phyloP scores from a whole-genome alignment of 2,113 vertebrate species.

The Colistium nudipinnis region DNA sequence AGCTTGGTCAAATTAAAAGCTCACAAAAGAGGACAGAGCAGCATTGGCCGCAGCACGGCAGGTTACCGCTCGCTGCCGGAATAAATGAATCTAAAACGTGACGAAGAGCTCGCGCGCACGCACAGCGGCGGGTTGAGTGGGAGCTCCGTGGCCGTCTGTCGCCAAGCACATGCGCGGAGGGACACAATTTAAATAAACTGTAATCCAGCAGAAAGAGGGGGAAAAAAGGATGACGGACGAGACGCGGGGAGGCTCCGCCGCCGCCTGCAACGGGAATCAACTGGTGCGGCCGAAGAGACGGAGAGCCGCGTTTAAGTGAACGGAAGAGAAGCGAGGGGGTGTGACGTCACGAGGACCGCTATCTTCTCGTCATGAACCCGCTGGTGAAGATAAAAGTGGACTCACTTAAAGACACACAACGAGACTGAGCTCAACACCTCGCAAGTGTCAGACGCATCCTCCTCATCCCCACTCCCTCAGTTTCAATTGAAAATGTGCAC shows the following conservation, averaged over 20 bases:
- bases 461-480: background rate
- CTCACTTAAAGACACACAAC: slow-evolving; percentile 74
- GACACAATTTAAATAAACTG: too few relatives aligned
- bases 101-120: background rate
- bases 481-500: too few relatives aligned
- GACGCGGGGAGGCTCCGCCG: slow-evolving; percentile 29
- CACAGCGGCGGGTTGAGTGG: background rate
- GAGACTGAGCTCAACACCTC: background rate
- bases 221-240: slow-evolving; percentile 26
- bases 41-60: slow-evolving; percentile 26
- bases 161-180: slow-evolving; percentile 43
- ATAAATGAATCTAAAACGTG: slow-evolving; percentile 15
- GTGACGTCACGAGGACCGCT: slow-evolving; percentile 66
- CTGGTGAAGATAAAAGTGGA: slow-evolving; percentile 31
- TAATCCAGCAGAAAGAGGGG: slow-evolving; percentile 3
- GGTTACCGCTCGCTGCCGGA: background rate
- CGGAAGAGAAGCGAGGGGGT: slow-evolving; percentile 12
- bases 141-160: background rate
- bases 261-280: slow-evolving; percentile 37
- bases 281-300: slow-evolving; percentile 27
- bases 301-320: slow-evolving; percentile 37
- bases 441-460: background rate
- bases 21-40: slow-evolving; percentile 23
- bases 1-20: slow-evolving; percentile 53
- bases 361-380: slow-evolving; percentile 56